Percentiles rank a stretch among this genome's conserved stretches.
Conservation (phyloP, 2,113 vertebrate species). For the Nicator chloris region DNA sequence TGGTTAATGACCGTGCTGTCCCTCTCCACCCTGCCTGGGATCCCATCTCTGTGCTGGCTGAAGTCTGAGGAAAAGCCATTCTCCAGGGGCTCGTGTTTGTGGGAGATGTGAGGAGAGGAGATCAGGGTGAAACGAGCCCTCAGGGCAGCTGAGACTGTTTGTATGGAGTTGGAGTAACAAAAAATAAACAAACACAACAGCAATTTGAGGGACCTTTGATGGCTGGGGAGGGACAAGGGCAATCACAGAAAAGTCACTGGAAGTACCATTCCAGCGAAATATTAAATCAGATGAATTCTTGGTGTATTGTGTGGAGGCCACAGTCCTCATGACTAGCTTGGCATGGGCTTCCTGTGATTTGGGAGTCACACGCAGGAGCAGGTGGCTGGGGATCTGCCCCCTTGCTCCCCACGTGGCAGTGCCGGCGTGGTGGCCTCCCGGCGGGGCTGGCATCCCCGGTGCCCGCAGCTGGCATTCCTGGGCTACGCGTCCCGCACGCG, state of each 20-base stretch:
- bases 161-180: not conserved
- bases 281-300: not conserved
- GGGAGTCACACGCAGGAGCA: not conserved
- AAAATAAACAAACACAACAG: not conserved
- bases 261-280: not conserved
- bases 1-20: not conserved
- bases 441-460: rapidly evolving
- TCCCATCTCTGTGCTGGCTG: rapidly evolving
- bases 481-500: too few species aligned
- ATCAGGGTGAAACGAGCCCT: not conserved
- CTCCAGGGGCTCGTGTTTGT: rapidly evolving
- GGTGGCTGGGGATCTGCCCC: too few species aligned
- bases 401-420: rapidly evolving
- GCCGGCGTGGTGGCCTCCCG: rapidly evolving
- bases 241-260: not conserved
- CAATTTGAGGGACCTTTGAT: not conserved
- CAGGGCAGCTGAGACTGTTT: not conserved
- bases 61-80: not conserved
- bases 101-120: not conserved
- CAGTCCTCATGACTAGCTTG: not conserved
- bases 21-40: rapidly evolving
- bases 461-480: not conserved
- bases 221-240: not conserved
- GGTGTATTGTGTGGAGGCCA: not conserved
- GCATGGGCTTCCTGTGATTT: not conserved